phyloP scores from a whole-genome alignment of 2,888 invertebrate genomes.

The Leptopilina drosophilae region DNA sequence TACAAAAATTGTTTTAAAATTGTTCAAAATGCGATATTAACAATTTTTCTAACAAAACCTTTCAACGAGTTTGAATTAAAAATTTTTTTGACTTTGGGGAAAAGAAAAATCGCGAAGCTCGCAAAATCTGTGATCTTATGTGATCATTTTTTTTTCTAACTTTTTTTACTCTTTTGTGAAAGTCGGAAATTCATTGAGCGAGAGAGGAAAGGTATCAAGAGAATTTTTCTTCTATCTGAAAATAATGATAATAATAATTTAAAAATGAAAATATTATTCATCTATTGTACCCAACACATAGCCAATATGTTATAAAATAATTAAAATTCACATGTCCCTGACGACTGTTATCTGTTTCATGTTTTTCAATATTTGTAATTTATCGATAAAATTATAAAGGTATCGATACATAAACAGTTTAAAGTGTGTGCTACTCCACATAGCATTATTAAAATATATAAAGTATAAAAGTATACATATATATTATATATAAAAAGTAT shows the following conservation, averaged over 20 bases:
- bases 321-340: constrained; percentile 64
- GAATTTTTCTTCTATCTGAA: not conserved
- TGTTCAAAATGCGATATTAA: not conserved
- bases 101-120: constrained; percentile 20
- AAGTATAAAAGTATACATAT: constrained; percentile 74
- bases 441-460: constrained; percentile 75
- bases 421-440: constrained; percentile 77
- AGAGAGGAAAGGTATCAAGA: constrained; percentile 6
- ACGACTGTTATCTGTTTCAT: constrained; percentile 75
- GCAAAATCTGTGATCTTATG: constrained; percentile 46
- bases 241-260: no score
- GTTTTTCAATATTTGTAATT: constrained; percentile 77
- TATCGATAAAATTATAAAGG: constrained; percentile 76
- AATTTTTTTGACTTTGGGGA: not conserved
- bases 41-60: not conserved
- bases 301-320: not conserved
- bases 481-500: constrained; percentile 73
- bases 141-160: constrained; percentile 35
- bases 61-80: constrained; percentile 25
- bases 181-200: constrained; percentile 25
- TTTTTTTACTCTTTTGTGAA: not conserved
- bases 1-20: constrained; percentile 11
- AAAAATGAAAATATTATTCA: not conserved
- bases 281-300: not conserved
- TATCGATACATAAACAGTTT: constrained; percentile 76